Base-by-base conservation (phyloP, 2,888 invertebrate genomes). In the Mycalesis mineus region DNA sequence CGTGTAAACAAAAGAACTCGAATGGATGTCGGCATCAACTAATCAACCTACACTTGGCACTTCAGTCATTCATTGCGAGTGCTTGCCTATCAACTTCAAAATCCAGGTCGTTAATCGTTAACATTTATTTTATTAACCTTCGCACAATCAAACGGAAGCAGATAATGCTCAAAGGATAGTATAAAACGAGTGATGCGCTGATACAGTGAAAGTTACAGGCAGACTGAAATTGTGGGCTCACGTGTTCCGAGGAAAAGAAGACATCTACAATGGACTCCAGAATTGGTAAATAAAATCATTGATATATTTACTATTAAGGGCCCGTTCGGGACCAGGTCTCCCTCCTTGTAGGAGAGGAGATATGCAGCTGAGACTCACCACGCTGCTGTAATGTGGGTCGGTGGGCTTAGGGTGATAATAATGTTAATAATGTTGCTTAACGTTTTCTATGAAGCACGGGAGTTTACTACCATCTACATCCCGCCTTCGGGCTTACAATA, bases 71-170 rank as follows among this genome's bases (percentile, higher is more conserved):
- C 58, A 67, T 64, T 63, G 11, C 44, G 11, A 42, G 41, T 33
- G 64, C 61, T 56, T 67, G 65, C 58, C 61, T 55, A 68, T 65
- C 60, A 53, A 61, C 63, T 62, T 53, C 49, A 60, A 58, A 58
- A 68, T 68, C 62, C 63, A 64, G 64, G 65, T 36, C 56, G 47
- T 51, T 55, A 64, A 62, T 60, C 57, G 63, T 61, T 64, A 61
- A 62, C 57, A 60, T 65, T 63, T 62, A 72, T 75, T 74, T 63
- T 61, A 74, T 75, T 73, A 70, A 72, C 73, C 70, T 71, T 67
- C 61, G 66, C 65, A 71, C 76, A 73, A 80, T 74, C 73, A 63
- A 71, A 72, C 77, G 78, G 79, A 81, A 78, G 75, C 66, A 64
- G 64, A 65, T 67, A 65, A 61, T 54, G 57, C 60, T 50, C 65